These are phyloP conservation scores for Serilophus lunatus DNA, from an alignment of 2,113 vertebrate genomes.

Conservation along the genomic window DNA sequence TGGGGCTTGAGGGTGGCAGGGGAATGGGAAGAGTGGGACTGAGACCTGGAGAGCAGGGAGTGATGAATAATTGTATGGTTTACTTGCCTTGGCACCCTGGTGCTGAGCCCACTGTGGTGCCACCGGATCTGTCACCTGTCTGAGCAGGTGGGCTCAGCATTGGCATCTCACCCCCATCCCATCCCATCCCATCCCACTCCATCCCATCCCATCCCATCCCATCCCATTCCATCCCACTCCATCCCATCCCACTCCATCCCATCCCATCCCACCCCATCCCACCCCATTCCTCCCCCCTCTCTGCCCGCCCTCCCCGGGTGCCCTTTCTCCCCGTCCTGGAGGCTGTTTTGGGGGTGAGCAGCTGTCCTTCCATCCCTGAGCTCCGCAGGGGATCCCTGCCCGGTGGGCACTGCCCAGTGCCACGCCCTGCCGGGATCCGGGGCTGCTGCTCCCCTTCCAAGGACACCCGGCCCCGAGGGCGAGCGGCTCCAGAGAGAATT, in stretches of 20 bases:
- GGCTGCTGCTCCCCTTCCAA: neutral
- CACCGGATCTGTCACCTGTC: neutral
- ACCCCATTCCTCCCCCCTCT: neutral
- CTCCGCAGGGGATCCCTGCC: rapidly evolving
- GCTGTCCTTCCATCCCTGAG: neutral
- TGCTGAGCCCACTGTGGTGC: neutral
- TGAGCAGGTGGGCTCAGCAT: neutral
- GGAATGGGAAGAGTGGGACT: neutral
- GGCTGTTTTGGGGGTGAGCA: rapidly evolving
- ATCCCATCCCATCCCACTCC: neutral
- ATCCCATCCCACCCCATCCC: neutral
- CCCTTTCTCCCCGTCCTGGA: neutral
- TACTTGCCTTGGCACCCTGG: rapidly evolving
- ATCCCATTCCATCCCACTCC: neutral
- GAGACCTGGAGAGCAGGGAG: neutral
- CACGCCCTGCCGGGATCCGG: neutral
- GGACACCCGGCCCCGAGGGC: slow-evolving; percentile 3
- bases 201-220: neutral
- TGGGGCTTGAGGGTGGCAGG: neutral
- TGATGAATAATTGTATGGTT: rapidly evolving
- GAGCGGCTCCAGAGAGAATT: neutral
- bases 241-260: neutral
- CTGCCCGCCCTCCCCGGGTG: neutral
- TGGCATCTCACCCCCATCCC: neutral
- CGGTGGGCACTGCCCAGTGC: neutral